Percentiles rank a stretch among this genome's conserved stretches.
phyloP scores from a whole-genome alignment of 2,888 invertebrate genomes.

The Venustoraphidia nigricollis region DNA sequence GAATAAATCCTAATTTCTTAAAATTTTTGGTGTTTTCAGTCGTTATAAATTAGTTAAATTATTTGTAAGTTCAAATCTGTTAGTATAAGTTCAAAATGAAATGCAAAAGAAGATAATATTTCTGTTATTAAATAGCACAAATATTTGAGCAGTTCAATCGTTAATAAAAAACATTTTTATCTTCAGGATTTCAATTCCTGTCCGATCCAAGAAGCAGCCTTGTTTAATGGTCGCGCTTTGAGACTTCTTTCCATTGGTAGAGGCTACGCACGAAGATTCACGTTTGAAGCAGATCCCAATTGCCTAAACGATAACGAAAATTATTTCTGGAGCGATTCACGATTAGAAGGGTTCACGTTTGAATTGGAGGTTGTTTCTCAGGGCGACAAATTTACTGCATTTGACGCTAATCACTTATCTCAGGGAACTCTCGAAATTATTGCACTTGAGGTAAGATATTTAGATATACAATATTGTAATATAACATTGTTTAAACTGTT shows the following conservation, averaged over 20 bases:
- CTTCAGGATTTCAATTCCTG: conserved; percentile 33
- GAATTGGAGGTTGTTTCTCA: conserved; percentile 49
- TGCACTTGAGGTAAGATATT: conserved; percentile 40
- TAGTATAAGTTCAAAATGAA: no score
- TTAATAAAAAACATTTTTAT: conserved; percentile 3
- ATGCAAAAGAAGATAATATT: no score
- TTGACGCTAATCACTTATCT: conserved; percentile 48
- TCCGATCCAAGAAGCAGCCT: conserved; percentile 33
- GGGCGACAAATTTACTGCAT: conserved; percentile 58
- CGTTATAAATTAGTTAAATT: no score
- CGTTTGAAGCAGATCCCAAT: conserved; percentile 47
- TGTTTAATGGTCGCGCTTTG: conserved; percentile 51
- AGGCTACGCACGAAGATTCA: conserved; percentile 57
- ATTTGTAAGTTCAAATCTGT: no score
- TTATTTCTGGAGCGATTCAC: conserved; percentile 67
- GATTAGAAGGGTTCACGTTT: conserved; percentile 57
- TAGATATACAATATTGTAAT: no score
- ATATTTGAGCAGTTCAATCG: no score
- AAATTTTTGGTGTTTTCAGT: no score
- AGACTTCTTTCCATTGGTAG: conserved; percentile 52
- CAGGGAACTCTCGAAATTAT: conserved; percentile 51
- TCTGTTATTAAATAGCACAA: no score
- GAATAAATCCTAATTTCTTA: no score
- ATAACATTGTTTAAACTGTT: no score
- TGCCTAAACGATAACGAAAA: conserved; percentile 50